phyloP scores from a whole-genome alignment of 2,113 vertebrate species.

The Phyllostomus discolor region DNA sequence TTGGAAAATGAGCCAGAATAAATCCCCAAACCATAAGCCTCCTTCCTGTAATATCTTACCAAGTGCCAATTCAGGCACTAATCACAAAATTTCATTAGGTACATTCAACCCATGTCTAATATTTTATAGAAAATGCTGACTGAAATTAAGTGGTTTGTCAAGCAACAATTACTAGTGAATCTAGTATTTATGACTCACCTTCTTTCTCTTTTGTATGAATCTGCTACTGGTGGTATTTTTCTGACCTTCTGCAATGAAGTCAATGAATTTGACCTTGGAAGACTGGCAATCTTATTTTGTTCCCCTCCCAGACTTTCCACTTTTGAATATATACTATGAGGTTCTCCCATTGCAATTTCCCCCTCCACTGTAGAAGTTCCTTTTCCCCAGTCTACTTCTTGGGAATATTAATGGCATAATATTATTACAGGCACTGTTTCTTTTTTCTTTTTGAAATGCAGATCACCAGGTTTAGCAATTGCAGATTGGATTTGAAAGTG shows the following conservation, averaged over 20 bases:
- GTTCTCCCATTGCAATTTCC: neutral
- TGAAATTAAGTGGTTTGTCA: constrained; percentile 46
- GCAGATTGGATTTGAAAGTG: constrained; percentile 59
- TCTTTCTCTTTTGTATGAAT: neutral
- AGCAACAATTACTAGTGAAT: constrained; percentile 4
- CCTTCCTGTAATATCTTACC: neutral
- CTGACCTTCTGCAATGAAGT: neutral
- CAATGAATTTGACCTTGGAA: constrained; percentile 21
- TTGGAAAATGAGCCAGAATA: constrained; percentile 11
- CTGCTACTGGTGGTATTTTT: neutral
- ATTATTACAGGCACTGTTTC: neutral
- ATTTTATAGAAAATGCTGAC: constrained; percentile 20
- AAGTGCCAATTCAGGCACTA: neutral
- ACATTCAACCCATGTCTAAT: neutral
- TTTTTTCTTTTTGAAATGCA: constrained; percentile 32
- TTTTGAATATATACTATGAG: neutral
- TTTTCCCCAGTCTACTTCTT: constrained; percentile 1
- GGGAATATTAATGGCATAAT: constrained; percentile 32
- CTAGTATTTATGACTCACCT: constrained; percentile 34
- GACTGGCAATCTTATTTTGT: neutral
- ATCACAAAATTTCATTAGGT: constrained; percentile 26
- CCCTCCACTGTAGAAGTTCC: neutral
- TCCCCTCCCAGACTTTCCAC: neutral
- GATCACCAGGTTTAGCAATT: constrained; percentile 59
- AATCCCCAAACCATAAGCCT: neutral